Evolutionary conservation across 2,888 invertebrate genomes (phyloP).

Genomic region (Drosophila gaucha): DNA sequence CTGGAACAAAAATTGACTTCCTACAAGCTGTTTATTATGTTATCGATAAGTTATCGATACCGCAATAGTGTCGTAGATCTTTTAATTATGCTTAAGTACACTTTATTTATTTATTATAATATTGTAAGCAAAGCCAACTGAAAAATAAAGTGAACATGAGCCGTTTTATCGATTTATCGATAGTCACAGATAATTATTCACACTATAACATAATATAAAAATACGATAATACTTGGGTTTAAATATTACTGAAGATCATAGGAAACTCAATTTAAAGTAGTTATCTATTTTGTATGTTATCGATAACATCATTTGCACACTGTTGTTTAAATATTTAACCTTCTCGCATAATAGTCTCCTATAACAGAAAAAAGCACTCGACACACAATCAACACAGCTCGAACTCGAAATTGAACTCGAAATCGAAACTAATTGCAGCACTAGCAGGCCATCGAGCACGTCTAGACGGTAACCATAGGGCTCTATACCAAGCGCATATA

Average conservation of each 20-base stretch:
- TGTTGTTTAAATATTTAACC: background rate
- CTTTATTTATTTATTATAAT: too few relatives aligned
- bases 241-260: too few relatives aligned
- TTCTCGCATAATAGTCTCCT: slow-evolving; percentile 4
- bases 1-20: too few relatives aligned
- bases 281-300: background rate
- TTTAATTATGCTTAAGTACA: too few relatives aligned
- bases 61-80: too few relatives aligned
- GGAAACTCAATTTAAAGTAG: too few relatives aligned
- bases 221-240: too few relatives aligned
- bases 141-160: too few relatives aligned
- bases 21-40: background rate
- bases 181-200: too few relatives aligned
- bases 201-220: too few relatives aligned
- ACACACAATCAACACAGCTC: slow-evolving; percentile 31
- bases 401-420: slow-evolving; percentile 5
- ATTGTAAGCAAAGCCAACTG: background rate
- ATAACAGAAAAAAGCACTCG: slow-evolving; percentile 30
- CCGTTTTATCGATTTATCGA: slow-evolving; percentile 6
- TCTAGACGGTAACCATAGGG: slow-evolving; percentile 46
- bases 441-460: slow-evolving; percentile 30
- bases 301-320: background rate
- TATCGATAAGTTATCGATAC: slow-evolving; percentile 1
- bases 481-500: too few relatives aligned
- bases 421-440: slow-evolving; percentile 42